Percentiles rank a stretch among this genome's conserved stretches.
Evolutionary conservation across 2,888 invertebrate species (phyloP).

Genomic region (Drosophila dives): DNA sequence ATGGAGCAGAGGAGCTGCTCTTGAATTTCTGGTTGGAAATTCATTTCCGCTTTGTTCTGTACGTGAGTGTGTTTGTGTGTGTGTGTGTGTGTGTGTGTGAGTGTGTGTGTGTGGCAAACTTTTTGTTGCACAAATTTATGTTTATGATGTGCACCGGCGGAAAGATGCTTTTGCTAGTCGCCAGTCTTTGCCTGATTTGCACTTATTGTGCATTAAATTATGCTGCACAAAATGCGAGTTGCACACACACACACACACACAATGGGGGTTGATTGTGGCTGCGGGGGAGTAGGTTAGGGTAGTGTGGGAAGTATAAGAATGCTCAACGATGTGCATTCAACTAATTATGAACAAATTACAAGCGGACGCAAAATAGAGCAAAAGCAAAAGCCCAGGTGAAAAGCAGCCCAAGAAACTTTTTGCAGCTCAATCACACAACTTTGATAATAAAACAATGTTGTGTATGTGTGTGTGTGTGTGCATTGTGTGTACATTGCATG

Average conservation of each 20-base stretch:
- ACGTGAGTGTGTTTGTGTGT: slow-evolving; percentile 31
- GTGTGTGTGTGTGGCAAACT: slow-evolving; percentile 42
- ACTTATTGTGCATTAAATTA: slow-evolving; percentile 68
- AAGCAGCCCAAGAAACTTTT: slow-evolving; percentile 49
- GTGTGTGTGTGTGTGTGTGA: slow-evolving; percentile 37
- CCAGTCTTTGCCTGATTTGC: slow-evolving; percentile 71
- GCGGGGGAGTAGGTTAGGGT: background rate
- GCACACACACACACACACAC: background rate
- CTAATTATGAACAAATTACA: slow-evolving; percentile 77
- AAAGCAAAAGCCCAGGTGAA: slow-evolving; percentile 41
- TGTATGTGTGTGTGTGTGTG: background rate
- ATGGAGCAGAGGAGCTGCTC: slow-evolving; percentile 38
- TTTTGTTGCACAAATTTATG: slow-evolving; percentile 67
- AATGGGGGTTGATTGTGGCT: slow-evolving; percentile 8
- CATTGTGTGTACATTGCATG: slow-evolving; percentile 10
- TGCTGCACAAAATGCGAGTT: slow-evolving; percentile 25
- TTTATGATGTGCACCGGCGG: slow-evolving; percentile 72
- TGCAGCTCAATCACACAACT: slow-evolving; percentile 71
- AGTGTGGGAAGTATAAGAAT: slow-evolving; percentile 7
- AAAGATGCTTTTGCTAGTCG: slow-evolving; percentile 64
- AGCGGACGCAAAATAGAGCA: slow-evolving; percentile 35
- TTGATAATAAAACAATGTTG: slow-evolving; percentile 38
- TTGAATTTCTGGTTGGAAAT: slow-evolving; percentile 71
- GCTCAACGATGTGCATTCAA: slow-evolving; percentile 72
- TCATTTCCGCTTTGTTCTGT: slow-evolving; percentile 73